Evolutionary conservation across 2,888 invertebrate genomes (phyloP), one percentile per base, ranked within the genome.

Genomic region (Nysson spinosus): DNA sequence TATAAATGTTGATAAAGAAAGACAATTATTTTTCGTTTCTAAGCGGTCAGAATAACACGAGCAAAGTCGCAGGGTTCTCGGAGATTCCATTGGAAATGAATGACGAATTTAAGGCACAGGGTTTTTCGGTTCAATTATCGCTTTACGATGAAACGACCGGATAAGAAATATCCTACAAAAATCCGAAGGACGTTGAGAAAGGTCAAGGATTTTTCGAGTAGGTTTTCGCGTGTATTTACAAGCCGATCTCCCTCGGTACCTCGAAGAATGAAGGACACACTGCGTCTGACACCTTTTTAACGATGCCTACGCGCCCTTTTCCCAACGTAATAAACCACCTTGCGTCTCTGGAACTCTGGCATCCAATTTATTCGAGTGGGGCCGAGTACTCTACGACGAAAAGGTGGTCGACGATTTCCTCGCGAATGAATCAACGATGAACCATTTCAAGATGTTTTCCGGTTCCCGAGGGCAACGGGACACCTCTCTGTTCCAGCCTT

Each of bases 361-460:
- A 77, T 82, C 73, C 83, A 83, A 83, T 83, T 83, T 82, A 71
- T 78, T 83, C 79, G 65, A 83, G 83, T 79, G 70, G n/a, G n/a
- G 63, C 42, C 66, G 30, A 43, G 57, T 39, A 28, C 46, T 51
- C 43, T 40, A 43, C 19, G 49, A 20, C 28, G 60, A 56, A n/a
- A n/a, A 37, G 60, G 32, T 14, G 55, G 42, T 32, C 56, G 34
- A 58, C 49, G 49, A 40, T 54, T 43, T 44, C 56, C 37, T 11
- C 49, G 40, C 47, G 57, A 57, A 64, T 42, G 51, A 66, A 43
- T 47, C 26, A 14, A 14, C n/a, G 14, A 1, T 14, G 35, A 20
- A 30, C 46, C 22, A 35, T 56, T 50, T 55, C 30, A 30, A 35
- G 28, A 34, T 47, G 11, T 55, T 52, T 50, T 35, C 39, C 17